phyloP scores from a whole-genome alignment of 2,888 invertebrate species.

The Sympetrum striolatum region DNA sequence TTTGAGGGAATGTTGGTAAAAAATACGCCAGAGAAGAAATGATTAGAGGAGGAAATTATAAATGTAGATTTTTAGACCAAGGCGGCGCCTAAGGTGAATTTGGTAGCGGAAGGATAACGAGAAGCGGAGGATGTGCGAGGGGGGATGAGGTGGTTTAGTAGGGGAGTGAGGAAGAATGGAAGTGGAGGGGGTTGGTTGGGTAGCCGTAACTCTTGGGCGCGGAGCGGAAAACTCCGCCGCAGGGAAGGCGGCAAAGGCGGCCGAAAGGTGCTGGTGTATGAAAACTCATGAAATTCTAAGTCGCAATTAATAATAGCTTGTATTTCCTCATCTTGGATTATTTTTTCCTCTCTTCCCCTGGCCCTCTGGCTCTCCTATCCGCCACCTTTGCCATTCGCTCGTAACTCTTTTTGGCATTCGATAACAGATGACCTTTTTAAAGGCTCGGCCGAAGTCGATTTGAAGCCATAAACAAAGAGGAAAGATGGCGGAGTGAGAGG shows the following conservation, averaged over 20 bases:
- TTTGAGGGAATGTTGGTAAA: background rate
- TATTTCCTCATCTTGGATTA: constrained; percentile 2
- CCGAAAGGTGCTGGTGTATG: constrained; percentile 32
- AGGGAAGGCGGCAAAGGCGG: background rate
- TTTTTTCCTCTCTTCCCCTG: background rate
- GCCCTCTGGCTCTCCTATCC: background rate
- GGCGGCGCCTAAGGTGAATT: background rate
- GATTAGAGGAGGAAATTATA: constrained; percentile 2
- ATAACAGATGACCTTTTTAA: constrained; percentile 13
- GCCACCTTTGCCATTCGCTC: background rate
- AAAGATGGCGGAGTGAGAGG: background rate
- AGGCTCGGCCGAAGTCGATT: background rate
- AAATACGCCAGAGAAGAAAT: background rate
- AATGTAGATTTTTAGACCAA: constrained; percentile 23
- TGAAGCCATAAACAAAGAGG: background rate
- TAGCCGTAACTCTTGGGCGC: constrained; percentile 2
- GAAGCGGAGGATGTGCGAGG: background rate
- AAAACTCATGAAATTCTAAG: constrained; percentile 37
- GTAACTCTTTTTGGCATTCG: background rate
- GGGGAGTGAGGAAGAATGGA: background rate
- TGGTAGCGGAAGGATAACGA: background rate
- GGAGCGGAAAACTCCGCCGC: background rate
- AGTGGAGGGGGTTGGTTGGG: background rate
- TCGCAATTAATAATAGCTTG: constrained; percentile 38
- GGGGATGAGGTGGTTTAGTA: no score